Base-by-base conservation (phyloP, 2,888 invertebrate genomes). In the Catocala sponsa region DNA sequence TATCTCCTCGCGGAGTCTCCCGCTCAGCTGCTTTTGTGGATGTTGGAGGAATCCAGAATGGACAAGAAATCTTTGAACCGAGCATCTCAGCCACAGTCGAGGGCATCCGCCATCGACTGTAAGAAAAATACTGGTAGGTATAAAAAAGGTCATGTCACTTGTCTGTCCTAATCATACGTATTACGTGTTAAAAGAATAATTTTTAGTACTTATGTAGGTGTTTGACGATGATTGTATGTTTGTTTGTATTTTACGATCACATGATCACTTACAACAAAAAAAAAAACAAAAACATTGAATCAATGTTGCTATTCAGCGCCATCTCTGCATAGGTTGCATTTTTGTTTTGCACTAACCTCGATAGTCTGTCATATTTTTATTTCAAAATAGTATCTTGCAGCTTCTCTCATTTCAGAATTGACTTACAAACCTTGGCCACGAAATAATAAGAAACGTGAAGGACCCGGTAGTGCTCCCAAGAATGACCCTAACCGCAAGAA, bases 51-150 rank as follows among this genome's bases (percentile, higher is more conserved):
- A 84, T 90, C 91, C 90, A 93, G 94, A 92, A 97, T 97, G 97
- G 97, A 97, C 95, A 97, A 97, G 92, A 97, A 97, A 94, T 95
- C 96, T 88, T 95, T 95, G 87, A 95, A 95, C 91, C 96, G 96
- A 92, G 95, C 95, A 86, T 91, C 95, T 89, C 96, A 96, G 92
- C 94, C 95, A 94, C 96, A 96, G 89, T 91, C 96, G 92, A 97
- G 96, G 95, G 96, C 96, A 85, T 89, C 95, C 77, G 94, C 95
- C 94, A 95, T 96, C 97, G 97, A 98, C 91, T 94, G 95, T 82
- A 97, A 97, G 88, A 97, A 97, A 91, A 95, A 85, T 88, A 95
- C 96, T 95, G 97, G 97, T 97, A 87, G 88, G 94, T 86, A 13
- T 41, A 32, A 60, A 68, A 73, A 87, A 86, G 88, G 87, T 88